Percentiles rank a stretch among this genome's conserved stretches.
These are phyloP conservation scores for Phoenoteleia sp. DNA, from an alignment of 2,888 invertebrate species.

Conservation along the genomic window DNA sequence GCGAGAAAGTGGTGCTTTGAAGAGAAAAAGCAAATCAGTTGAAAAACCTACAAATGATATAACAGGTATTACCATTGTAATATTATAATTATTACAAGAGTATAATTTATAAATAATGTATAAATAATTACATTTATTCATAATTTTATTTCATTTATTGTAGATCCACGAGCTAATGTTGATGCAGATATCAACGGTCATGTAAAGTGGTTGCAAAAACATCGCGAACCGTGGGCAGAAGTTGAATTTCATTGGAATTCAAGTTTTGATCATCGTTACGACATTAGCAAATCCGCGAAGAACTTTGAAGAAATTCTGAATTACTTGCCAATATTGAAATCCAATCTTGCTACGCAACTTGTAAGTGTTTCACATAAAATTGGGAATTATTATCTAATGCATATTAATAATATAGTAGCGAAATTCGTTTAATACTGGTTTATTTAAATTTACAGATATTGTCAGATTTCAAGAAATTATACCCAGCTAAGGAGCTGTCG, in stretches of 20 bases:
- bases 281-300: neutral
- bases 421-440: no score
- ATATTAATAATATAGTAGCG: neutral
- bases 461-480: slow-evolving; percentile 3
- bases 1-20: neutral
- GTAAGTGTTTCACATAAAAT: neutral
- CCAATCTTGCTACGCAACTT: neutral
- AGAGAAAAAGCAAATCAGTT: neutral
- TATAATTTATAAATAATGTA: no score
- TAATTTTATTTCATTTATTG: no score
- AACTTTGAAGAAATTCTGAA: neutral
- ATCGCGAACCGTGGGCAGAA: neutral
- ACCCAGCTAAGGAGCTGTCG: slow-evolving; percentile 1
- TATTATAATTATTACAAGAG: no score
- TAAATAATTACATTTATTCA: no score
- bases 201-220: neutral
- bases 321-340: slow-evolving; percentile 13
- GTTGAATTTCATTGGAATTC: neutral
- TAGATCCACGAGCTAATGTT: neutral
- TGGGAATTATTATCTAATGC: neutral
- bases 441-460: neutral
- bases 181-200: neutral
- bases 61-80: no score
- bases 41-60: no score
- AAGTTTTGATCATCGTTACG: neutral